Evolutionary conservation across 2,113 vertebrate genomes (phyloP), one percentile per base, ranked within the genome.

Genomic region (Zosterops japonicus): DNA sequence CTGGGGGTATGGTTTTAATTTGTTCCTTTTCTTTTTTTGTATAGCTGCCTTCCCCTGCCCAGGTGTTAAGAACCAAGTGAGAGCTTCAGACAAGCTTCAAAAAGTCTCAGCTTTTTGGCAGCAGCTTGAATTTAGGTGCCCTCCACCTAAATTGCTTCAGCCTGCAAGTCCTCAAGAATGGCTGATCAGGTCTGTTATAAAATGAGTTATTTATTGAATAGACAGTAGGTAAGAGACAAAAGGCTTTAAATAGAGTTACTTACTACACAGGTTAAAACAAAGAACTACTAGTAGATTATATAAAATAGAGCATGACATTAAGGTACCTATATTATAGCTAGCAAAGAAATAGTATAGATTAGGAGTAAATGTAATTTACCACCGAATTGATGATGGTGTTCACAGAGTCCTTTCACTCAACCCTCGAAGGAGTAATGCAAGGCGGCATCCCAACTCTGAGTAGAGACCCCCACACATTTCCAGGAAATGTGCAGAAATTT

Each of bases 361-460:
- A 65, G 20, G 35, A 41, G 29, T 42, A 35, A 57, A 4, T 28
- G 41, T n/a, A 49, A 49, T 3, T 24, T 56, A 13, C 16, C 16
- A 41, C 12, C 0, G 0, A 57, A 29, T 17, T 57, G 24, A 12
- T 41, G 10, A 42, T 42, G 31, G 44, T 57, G 16, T 20, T 17
- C 18, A 33, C 13, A 42, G 12, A 11, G 21, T 67, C 44, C 16
- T 67, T 42, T 42, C 44, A 35, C 20, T 57, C 10, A 67, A 2
- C 10, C 20, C 8, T 85, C 0, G 0, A 57, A 25, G 35, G 5
- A 10, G 35, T 13, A 35, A 29, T 20, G 17, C 25, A 57, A 57
- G 52, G 16, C 15, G 39, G 39, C 39, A 39, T 39, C 39, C 39
- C 39, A 39, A 39, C 39, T 39, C 39, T 39, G 39, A 39, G 39